Percentiles rank a stretch among this genome's conserved stretches.
phyloP scores from a whole-genome alignment of 2,888 invertebrate genomes.

The Polietes domitor region DNA sequence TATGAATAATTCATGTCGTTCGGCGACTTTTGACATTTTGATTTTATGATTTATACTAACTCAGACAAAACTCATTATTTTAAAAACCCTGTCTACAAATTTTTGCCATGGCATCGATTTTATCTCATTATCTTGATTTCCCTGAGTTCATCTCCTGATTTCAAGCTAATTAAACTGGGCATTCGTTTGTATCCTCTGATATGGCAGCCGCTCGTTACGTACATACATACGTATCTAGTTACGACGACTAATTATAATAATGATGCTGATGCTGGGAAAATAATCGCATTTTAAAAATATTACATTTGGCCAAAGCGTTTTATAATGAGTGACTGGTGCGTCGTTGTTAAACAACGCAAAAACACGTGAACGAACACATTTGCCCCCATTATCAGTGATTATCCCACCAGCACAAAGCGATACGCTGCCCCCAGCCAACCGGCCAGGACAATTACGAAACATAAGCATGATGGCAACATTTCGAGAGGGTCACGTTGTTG shows the following conservation, averaged over 20 bases:
- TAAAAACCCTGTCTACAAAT: no score
- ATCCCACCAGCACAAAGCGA: not conserved
- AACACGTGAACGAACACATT: not conserved
- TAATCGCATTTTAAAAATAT: not conserved
- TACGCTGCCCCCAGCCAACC: not conserved
- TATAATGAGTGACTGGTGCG: not conserved
- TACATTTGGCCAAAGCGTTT: not conserved
- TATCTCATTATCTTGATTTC: no score
- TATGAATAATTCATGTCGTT: no score
- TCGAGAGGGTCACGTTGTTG: not conserved
- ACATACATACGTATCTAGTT: not conserved
- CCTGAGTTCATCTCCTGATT: no score
- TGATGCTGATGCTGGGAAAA: no score
- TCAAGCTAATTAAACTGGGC: no score
- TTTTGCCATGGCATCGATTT: no score
- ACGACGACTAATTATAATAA: slow-evolving; percentile 5
- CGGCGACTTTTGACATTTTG: no score
- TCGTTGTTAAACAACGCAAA: not conserved
- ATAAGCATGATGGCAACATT: not conserved
- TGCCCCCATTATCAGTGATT: not conserved
- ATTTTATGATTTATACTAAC: no score
- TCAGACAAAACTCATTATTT: no score
- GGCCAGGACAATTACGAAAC: not conserved
- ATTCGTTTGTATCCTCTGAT: no score
- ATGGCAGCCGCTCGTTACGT: no score